A percentile compares a stretch with the other conserved stretches of the same genome.
These are phyloP conservation scores for Erebia palarica DNA, from an alignment of 2,888 invertebrate species.

Conservation along the genomic window DNA sequence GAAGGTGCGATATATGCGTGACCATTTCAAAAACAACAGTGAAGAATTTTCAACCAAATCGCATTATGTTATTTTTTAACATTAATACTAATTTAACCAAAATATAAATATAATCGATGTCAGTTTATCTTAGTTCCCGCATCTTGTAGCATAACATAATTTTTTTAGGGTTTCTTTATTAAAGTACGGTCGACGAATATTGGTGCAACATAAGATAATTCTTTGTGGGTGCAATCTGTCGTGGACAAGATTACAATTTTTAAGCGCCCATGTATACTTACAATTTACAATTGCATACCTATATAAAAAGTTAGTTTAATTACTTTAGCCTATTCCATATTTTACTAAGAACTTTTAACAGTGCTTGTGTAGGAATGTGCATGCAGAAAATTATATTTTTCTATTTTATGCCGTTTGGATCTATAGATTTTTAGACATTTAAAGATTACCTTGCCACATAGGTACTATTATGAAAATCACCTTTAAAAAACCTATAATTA, in stretches of 20 bases:
- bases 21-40: too few relatives aligned
- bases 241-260: neutral
- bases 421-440: too few relatives aligned
- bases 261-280: too few relatives aligned
- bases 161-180: constrained; percentile 54
- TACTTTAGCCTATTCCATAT: neutral
- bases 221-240: neutral
- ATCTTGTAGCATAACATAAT: constrained; percentile 61
- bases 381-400: too few relatives aligned
- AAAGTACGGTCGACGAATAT: constrained; percentile 59
- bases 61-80: too few relatives aligned
- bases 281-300: too few relatives aligned
- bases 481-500: neutral
- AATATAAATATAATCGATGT: neutral
- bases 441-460: too few relatives aligned
- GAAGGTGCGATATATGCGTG: too few relatives aligned
- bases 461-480: neutral
- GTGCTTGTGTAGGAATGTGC: too few relatives aligned
- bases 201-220: constrained; percentile 45
- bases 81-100: neutral
- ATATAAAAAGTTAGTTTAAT: too few relatives aligned
- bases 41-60: too few relatives aligned
- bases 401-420: too few relatives aligned
- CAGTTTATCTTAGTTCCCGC: constrained; percentile 51
- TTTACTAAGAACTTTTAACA: neutral